Evolutionary conservation across 1,140 invertebrate species (phyloP).

Genomic region (Temnothorax nylanderi): DNA sequence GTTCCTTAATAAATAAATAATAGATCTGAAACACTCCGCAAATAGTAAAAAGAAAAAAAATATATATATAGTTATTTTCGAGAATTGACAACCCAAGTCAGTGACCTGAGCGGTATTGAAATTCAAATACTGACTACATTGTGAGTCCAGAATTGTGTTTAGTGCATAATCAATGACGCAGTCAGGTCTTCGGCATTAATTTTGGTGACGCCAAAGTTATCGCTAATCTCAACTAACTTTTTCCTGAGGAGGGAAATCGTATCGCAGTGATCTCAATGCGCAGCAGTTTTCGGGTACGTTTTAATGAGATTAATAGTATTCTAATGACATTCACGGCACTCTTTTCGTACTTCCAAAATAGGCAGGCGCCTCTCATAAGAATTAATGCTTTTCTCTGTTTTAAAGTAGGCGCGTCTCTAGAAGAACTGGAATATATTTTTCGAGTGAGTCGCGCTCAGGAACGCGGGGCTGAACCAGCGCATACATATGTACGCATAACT

Average conservation of each 20-base stretch:
- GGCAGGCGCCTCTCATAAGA: neutral
- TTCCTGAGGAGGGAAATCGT: neutral
- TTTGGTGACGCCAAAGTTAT: constrained; percentile 17
- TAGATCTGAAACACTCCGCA: neutral
- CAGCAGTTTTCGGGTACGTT: constrained; percentile 43
- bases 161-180: neutral
- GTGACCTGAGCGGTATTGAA: neutral
- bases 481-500: constrained; percentile 74
- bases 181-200: constrained; percentile 16
- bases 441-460: constrained; percentile 9
- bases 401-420: constrained; percentile 61
- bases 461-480: constrained; percentile 21
- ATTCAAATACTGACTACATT: constrained; percentile 15
- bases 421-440: constrained; percentile 54
- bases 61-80: neutral
- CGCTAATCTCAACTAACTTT: constrained; percentile 22
- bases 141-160: neutral
- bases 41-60: neutral
- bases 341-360: constrained; percentile 33
- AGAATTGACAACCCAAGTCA: neutral
- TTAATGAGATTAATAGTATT: constrained; percentile 68
- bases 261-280: neutral
- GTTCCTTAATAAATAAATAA: neutral
- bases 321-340: constrained; percentile 63
- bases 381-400: constrained; percentile 58